Conservation (phyloP, 2,113 vertebrate species). For the Nothobranchius furzeri region DNA sequence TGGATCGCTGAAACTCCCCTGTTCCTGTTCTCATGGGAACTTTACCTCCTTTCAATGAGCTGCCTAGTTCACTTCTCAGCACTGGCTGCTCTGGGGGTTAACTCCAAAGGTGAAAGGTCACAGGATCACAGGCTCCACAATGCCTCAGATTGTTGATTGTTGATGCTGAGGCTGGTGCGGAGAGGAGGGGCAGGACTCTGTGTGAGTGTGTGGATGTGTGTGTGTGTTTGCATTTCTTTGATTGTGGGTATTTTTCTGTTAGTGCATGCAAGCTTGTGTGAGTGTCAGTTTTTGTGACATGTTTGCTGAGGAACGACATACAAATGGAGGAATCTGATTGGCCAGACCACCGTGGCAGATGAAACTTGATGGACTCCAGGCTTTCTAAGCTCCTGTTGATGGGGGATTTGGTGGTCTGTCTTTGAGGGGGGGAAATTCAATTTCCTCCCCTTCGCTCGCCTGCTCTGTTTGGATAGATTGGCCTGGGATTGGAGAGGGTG, state of each 20-base stretch:
- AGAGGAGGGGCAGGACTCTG: conserved; percentile 46
- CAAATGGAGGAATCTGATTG: conserved; percentile 57
- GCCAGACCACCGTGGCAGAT: conserved; percentile 72
- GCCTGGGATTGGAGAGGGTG: conserved; percentile 62
- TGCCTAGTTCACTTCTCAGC: conserved; percentile 75
- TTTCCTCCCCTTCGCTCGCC: conserved; percentile 68
- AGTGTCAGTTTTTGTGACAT: conserved; percentile 31
- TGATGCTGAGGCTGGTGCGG: conserved; percentile 63
- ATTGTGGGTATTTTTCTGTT: conserved; percentile 51
- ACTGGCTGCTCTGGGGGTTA: conserved; percentile 69
- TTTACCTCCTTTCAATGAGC: conserved; percentile 65
- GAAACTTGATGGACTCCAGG: conserved; percentile 77
- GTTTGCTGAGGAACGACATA: conserved; percentile 32
- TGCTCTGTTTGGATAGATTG: conserved; percentile 71
- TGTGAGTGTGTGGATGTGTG: conserved; percentile 24
- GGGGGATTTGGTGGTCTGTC: conserved; percentile 72
- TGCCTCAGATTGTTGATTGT: conserved; percentile 78
- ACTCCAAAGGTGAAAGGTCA: conserved; percentile 67
- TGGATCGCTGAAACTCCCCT: conserved; percentile 42
- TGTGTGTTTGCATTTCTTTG: conserved; percentile 46
- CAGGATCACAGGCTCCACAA: conserved; percentile 79
- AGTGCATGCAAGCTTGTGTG: conserved; percentile 25
- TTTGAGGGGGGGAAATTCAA: conserved; percentile 73
- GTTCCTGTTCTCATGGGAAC: conserved; percentile 84
- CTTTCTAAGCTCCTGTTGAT: conserved; percentile 75